Evolutionary conservation across 2,113 vertebrate species (phyloP).

Genomic region (Daphoenositta chrysoptera): DNA sequence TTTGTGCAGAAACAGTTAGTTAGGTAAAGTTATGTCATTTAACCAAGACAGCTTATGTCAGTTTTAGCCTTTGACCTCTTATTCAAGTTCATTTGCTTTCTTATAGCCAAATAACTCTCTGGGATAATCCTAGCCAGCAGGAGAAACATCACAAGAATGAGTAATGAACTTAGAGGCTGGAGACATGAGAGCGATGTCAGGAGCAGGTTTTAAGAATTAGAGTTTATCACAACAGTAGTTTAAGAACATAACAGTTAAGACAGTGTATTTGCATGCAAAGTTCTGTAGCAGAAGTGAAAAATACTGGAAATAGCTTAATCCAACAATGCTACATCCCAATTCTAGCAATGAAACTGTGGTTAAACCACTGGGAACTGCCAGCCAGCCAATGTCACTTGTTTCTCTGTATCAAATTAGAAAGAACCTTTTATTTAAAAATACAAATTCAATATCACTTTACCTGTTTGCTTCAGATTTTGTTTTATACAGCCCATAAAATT

Average conservation of each 20-base stretch:
- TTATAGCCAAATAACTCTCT: background rate
- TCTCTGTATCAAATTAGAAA: background rate
- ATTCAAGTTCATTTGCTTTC: background rate
- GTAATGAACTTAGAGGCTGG: background rate
- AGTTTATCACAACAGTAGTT: background rate
- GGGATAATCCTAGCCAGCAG: background rate
- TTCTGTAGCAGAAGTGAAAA: background rate
- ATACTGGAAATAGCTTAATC: background rate
- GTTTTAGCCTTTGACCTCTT: background rate
- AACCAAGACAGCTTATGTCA: background rate
- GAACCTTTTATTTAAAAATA: background rate
- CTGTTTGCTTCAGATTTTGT: background rate
- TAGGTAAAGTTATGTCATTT: background rate
- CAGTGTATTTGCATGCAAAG: background rate
- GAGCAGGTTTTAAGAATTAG: background rate
- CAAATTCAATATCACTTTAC: background rate
- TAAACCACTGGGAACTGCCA: background rate
- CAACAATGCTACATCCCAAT: background rate
- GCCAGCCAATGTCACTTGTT: background rate
- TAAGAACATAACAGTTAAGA: background rate
- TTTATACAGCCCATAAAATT: background rate
- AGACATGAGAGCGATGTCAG: background rate
- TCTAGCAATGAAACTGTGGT: background rate
- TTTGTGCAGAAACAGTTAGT: background rate
- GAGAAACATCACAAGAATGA: background rate